phyloP scores from a whole-genome alignment of 2,113 vertebrate species.

The Ciconia stormi region DNA sequence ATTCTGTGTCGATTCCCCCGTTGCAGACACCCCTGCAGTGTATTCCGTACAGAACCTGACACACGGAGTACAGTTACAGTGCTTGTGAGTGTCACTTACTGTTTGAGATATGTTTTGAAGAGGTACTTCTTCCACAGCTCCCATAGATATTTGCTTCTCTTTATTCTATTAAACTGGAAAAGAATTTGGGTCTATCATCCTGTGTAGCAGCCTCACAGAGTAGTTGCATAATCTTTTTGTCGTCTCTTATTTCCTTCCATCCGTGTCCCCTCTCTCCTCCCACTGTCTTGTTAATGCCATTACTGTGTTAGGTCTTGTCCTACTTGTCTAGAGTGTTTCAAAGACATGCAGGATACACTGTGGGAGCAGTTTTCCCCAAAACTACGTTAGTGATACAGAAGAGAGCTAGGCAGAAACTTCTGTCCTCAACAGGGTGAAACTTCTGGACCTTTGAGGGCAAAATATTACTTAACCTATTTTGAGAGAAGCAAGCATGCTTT shows the following conservation, averaged over 20 bases:
- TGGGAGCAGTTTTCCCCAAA: background rate
- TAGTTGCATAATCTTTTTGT: background rate
- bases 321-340: background rate
- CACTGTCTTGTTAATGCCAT: background rate
- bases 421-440: background rate
- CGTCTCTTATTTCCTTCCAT: background rate
- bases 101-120: background rate
- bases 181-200: background rate
- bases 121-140: background rate
- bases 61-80: background rate
- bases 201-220: background rate
- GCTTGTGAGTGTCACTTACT: background rate
- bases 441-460: background rate
- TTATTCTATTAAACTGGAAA: background rate
- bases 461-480: background rate
- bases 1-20: accelerated
- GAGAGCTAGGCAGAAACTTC: background rate
- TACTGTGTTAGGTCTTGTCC: background rate
- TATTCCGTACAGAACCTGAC: background rate
- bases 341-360: accelerated
- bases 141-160: background rate
- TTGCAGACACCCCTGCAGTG: background rate
- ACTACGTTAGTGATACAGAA: no score
- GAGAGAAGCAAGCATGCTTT: background rate
- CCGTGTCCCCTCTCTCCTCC: background rate